Base-by-base conservation (phyloP, 2,797 vertebrate genomes). In the Rhinichthys osculus region DNA sequence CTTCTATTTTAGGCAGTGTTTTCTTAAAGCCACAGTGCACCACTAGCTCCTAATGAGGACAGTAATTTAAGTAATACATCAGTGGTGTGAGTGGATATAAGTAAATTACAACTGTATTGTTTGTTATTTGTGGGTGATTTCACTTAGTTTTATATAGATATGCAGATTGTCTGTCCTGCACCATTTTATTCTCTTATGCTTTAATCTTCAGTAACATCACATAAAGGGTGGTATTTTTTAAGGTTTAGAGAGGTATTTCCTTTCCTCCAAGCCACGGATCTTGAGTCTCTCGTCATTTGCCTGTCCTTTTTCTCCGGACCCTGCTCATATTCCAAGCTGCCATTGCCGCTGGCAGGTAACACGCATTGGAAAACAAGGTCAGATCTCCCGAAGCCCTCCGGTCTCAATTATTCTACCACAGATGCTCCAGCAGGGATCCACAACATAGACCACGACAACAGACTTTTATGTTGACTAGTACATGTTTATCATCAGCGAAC, bases 401-500 rank as follows among this genome's bases (percentile, higher is more conserved):
- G 81, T 77, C 82, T 52, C 38, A 88, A 86, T 87, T 87, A 88
- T 88, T 91, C 87, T 89, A 85, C 86, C 47, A 85, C 30, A 87
- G 70, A 27, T 77, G 84, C 71, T 77, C 30, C 70, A 52, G 87
- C 85, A 79, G 87, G 80, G 85, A 90, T 73, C 44, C 83, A 86
- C 67, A 30, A 81, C 23, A 86, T 89, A 80, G 78, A 90, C 88
- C 88, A 85, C 81, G 50, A 89, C 80, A 79, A 77, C 83, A 86
- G 84, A 85, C 80, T 79, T 88, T 86, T 83, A 90, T 92, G 90
- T 88, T 88, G 88, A 82, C 85, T 85, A 70, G 44, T 78, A 82
- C 83, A 83, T 74, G 3, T 89, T 82, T 87, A 88, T 92, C 88
- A 92, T 93, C 85, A 82, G 27, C 71, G 88, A 88, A 90, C 89